phyloP scores from a whole-genome alignment of 2,888 invertebrate species.

The Cylloceria caligata region DNA sequence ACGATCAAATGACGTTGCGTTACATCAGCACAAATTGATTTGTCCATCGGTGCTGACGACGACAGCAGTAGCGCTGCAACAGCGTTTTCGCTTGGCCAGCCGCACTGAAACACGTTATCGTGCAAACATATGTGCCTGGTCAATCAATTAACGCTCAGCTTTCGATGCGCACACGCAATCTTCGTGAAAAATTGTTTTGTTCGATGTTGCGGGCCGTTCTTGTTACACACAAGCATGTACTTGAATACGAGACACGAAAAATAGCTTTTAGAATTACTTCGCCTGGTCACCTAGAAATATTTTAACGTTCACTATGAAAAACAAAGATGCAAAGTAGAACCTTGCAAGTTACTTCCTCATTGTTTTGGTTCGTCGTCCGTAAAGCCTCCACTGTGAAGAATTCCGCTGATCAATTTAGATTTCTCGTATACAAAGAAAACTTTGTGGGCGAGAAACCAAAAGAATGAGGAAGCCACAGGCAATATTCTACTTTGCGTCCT shows the following conservation, averaged over 20 bases:
- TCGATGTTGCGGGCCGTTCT: background rate
- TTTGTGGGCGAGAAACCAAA: no score
- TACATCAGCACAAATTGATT: conserved; percentile 70
- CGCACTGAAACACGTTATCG: conserved; percentile 54
- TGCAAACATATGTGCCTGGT: conserved; percentile 60
- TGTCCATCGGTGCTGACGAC: conserved; percentile 38
- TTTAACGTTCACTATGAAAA: no score
- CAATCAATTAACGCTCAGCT: conserved; percentile 68
- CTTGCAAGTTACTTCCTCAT: no score
- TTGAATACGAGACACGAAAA: background rate
- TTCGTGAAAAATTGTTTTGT: conserved; percentile 39
- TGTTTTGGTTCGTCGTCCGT: no score
- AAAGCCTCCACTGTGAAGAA: no score
- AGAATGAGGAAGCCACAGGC: no score
- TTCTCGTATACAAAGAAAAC: no score
- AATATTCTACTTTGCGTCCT: no score
- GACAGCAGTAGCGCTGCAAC: conserved; percentile 35
- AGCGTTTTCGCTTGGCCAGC: conserved; percentile 56
- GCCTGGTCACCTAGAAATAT: background rate
- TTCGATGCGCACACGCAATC: conserved; percentile 24
- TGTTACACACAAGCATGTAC: background rate
- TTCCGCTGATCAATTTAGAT: no score
- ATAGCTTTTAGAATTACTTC: background rate
- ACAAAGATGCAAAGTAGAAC: no score
- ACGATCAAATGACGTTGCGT: conserved; percentile 60